These are phyloP conservation scores for Drosophila affinis DNA, from an alignment of 2,888 invertebrate genomes.

Conservation along the genomic window DNA sequence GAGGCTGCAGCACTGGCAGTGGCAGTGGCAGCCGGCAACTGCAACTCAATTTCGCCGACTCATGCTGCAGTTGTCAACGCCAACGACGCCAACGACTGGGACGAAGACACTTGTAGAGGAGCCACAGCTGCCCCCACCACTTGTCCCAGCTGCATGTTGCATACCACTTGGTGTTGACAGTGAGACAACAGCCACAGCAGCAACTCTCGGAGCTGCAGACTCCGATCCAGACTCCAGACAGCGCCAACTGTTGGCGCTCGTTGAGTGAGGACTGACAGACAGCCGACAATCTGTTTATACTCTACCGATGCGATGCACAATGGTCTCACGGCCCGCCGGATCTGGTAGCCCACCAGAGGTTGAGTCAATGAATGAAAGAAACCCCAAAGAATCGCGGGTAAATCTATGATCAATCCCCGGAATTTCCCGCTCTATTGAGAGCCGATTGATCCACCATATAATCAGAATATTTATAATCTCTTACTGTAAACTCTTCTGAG, in stretches of 20 bases:
- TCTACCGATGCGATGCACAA: constrained; percentile 34
- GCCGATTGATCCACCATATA: not conserved
- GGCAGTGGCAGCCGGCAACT: not conserved
- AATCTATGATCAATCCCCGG: not conserved
- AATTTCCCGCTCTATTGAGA: not conserved
- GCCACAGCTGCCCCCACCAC: constrained; percentile 3
- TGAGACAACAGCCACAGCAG: constrained; percentile 46
- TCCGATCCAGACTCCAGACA: not conserved
- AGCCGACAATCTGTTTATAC: constrained; percentile 36
- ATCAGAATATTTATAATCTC: not conserved
- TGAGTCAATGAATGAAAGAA: not conserved
- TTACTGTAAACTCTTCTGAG: not conserved
- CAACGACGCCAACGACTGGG: constrained; percentile 49
- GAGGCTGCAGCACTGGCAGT: too few species aligned
- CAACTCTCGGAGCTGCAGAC: constrained; percentile 44
- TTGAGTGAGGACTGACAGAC: constrained; percentile 60
- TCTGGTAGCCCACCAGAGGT: not conserved
- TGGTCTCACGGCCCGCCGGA: not conserved
- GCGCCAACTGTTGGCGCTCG: constrained; percentile 70
- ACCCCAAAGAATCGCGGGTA: not conserved
- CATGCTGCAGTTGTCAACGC: constrained; percentile 75
- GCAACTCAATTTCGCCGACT: constrained; percentile 74
- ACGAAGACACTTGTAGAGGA: constrained; percentile 65
- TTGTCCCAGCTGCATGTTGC: constrained; percentile 60
- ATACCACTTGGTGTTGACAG: constrained; percentile 73